phyloP scores from a whole-genome alignment of 2,888 invertebrate species.

The Drosophila engyochracea region DNA sequence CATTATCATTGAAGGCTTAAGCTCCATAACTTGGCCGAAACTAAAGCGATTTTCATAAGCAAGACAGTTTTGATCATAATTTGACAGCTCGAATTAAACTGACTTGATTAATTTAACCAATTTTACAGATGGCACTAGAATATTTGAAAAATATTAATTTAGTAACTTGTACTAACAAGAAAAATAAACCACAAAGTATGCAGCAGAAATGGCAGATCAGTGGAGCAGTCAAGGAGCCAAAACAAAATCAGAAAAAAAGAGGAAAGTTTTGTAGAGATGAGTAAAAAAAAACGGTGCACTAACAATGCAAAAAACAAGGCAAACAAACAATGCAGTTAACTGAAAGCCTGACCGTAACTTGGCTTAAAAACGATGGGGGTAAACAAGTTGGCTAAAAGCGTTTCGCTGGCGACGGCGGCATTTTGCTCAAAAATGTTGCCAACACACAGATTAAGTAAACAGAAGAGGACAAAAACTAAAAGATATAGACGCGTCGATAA shows the following conservation, averaged over 20 bases:
- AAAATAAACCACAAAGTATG: constrained; percentile 56
- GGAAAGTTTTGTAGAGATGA: neutral
- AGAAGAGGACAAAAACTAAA: constrained; percentile 27
- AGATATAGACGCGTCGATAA: constrained; percentile 69
- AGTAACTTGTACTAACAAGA: neutral
- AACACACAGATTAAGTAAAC: constrained; percentile 62
- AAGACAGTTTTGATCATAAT: neutral
- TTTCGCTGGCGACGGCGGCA: constrained; percentile 39
- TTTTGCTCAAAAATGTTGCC: constrained; percentile 55
- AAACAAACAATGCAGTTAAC: constrained; percentile 63
- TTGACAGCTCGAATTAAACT: too few relatives aligned
- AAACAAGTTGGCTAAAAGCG: constrained; percentile 59
- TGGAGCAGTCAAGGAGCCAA: constrained; percentile 1
- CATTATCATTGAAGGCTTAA: neutral
- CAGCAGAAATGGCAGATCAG: constrained; percentile 45
- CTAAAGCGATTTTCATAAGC: neutral
- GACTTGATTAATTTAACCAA: neutral
- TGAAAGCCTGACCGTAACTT: constrained; percentile 47
- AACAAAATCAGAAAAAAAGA: constrained; percentile 4
- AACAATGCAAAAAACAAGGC: constrained; percentile 50
- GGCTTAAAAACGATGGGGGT: constrained; percentile 53
- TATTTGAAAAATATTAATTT: neutral
- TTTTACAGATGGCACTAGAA: neutral
- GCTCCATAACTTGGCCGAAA: neutral
- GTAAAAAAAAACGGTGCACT: constrained; percentile 13